Conservation (phyloP, 1,140 invertebrate genomes). For the Agraylea sexmaculata region DNA sequence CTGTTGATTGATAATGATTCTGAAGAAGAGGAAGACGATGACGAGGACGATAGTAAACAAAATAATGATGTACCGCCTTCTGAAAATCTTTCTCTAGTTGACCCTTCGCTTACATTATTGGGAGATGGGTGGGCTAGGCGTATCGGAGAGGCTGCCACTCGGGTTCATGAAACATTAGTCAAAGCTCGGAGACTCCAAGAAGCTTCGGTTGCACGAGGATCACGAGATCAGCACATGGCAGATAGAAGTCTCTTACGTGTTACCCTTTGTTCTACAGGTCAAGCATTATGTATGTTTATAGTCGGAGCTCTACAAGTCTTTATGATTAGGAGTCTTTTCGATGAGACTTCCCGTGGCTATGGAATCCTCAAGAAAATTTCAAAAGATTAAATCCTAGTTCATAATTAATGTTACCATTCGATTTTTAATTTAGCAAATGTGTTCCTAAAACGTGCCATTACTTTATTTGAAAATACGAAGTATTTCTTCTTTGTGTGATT, state of each 20-base stretch:
- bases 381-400: too few relatives aligned
- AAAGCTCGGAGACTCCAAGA: constrained; percentile 61
- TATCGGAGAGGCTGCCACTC: constrained; percentile 27
- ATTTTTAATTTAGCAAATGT: too few relatives aligned
- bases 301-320: constrained; percentile 50
- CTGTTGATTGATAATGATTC: constrained; percentile 52
- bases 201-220: constrained; percentile 56
- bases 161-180: constrained; percentile 27
- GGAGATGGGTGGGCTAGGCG: constrained; percentile 23
- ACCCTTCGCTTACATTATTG: constrained; percentile 3
- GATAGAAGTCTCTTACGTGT: constrained; percentile 65
- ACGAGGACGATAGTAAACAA: constrained; percentile 39
- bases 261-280: constrained; percentile 58
- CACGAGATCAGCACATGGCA: constrained; percentile 64
- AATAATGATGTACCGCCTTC: constrained; percentile 35
- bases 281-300: constrained; percentile 55
- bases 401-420: too few relatives aligned
- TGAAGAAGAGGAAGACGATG: constrained; percentile 43
- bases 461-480: too few relatives aligned
- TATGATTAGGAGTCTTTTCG: constrained; percentile 56
- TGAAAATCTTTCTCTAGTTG: constrained; percentile 1
- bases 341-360: constrained; percentile 46
- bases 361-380: constrained; percentile 38
- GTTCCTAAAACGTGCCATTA: too few relatives aligned
- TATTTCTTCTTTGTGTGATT: too few relatives aligned